phyloP scores from a whole-genome alignment of 1,140 invertebrate species.

The Drosophila ogumai region DNA sequence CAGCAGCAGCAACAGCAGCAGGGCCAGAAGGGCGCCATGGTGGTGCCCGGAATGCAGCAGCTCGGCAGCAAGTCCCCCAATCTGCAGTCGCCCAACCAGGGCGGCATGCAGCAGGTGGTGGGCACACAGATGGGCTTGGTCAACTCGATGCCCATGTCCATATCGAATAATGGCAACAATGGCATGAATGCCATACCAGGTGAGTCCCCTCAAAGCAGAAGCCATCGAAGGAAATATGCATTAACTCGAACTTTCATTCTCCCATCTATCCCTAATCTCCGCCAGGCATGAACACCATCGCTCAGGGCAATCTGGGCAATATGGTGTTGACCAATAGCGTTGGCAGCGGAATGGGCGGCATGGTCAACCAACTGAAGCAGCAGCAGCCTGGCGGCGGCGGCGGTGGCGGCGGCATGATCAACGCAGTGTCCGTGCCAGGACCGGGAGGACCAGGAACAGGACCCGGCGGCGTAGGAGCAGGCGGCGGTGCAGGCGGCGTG shows the following conservation, averaged over 20 bases:
- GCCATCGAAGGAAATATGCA: not conserved
- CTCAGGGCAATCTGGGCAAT: slow-evolving; percentile 86
- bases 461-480: slow-evolving; percentile 50
- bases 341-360: slow-evolving; percentile 86
- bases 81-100: slow-evolving; percentile 92
- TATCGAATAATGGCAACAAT: slow-evolving; percentile 87
- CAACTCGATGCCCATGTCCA: slow-evolving; percentile 88
- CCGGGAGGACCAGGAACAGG: slow-evolving; percentile 44
- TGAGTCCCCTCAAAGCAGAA: slow-evolving; percentile 56
- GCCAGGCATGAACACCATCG: slow-evolving; percentile 88
- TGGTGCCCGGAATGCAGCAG: slow-evolving; percentile 89
- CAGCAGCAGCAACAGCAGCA: slow-evolving; percentile 84
- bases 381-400: slow-evolving; percentile 86
- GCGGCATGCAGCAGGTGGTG: slow-evolving; percentile 85
- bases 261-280: not conserved
- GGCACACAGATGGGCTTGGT: slow-evolving; percentile 86
- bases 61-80: slow-evolving; percentile 92
- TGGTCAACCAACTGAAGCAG: slow-evolving; percentile 52
- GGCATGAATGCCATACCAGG: slow-evolving; percentile 89
- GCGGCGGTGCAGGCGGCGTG: slow-evolving; percentile 53
- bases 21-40: slow-evolving; percentile 89
- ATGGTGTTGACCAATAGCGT: slow-evolving; percentile 90
- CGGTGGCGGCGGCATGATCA: slow-evolving; percentile 85
- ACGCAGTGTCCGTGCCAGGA: slow-evolving; percentile 75
- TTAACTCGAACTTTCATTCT: not conserved